Evolutionary conservation across 2,797 vertebrate genomes (phyloP).

Genomic region (Clamator glandarius): DNA sequence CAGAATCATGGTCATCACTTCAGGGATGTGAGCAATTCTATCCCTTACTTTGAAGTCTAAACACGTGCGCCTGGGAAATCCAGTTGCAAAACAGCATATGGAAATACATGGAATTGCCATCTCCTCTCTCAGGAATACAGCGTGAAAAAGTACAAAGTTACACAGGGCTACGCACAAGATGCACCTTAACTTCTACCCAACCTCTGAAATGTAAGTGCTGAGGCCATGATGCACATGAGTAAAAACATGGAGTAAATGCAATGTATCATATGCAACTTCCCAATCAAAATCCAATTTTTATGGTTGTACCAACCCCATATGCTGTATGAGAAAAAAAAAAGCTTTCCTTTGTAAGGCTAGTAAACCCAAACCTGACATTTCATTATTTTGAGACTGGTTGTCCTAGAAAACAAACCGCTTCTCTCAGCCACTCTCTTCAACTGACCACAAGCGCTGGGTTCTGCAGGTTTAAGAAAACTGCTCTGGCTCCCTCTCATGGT

Average conservation of each 20-base stretch:
- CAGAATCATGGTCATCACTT: too few relatives aligned
- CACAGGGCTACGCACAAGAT: neutral
- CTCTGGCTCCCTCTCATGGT: constrained; percentile 35
- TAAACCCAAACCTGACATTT: neutral
- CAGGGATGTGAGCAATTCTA: neutral
- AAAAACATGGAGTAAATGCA: too few relatives aligned
- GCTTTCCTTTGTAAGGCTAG: neutral
- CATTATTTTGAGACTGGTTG: neutral
- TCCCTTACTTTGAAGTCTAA: neutral
- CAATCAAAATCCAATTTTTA: neutral
- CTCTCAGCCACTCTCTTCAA: neutral
- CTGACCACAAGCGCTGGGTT: neutral
- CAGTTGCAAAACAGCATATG: too few relatives aligned
- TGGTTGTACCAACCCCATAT: neutral
- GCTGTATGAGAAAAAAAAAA: neutral
- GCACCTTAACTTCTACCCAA: neutral
- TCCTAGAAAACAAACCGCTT: neutral
- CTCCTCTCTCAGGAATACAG: neutral
- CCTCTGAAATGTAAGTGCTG: neutral
- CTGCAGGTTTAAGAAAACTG: neutral
- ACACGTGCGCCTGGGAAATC: neutral
- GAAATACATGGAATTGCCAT: too few relatives aligned
- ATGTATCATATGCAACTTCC: neutral
- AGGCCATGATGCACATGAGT: neutral
- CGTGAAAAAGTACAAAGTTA: neutral